Base-by-base conservation (phyloP, 2,113 vertebrate species). In the Microcebus jonahi region DNA sequence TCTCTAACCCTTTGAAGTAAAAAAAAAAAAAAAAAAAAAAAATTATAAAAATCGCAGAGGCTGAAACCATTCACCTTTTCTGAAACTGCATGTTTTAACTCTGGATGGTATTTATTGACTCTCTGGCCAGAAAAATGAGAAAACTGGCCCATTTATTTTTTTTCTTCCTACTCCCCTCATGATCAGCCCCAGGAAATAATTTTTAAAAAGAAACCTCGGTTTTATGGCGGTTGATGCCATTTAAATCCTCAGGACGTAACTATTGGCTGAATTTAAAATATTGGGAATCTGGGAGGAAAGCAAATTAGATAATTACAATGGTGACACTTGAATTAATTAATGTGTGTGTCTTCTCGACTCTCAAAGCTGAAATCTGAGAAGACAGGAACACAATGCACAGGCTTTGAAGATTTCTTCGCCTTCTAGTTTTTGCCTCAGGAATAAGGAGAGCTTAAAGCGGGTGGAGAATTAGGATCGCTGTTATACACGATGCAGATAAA, bases 401-500 rank as follows among this genome's bases (percentile, higher is more conserved):
- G 90, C 96, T 97, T 94, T 97, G 96, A 92, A 92, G 90, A 67
- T 45, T 71, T 71, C 82, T 80, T 42, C 63, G 65, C 85, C 92
- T 96, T 92, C 93, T 88, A 61, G 59, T 86, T 97, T 82, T 82
- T 81, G 95, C 91, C 93, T 92, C 73, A 63, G 91, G 95, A 96
- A 67, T 67, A 31, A 88, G 92, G 76, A 59, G 42, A 87, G 84
- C 71, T 96, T 90, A 96, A 94, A 53, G 50, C 48, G 61, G 91
- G 85, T 68, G 61, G 88, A 97, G 97, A 97, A 98, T 96, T 85
- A 96, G 96, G 90, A 91, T 98, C 97, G 97, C 95, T 97, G 91
- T 92, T 92, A 10, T 9, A 96, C 91, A 86, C 0, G 36, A 86
- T 80, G 65, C 70, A 85, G 91, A 92, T 79, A 91, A 92, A 92